Evolutionary conservation across 2,888 invertebrate species (phyloP).

Genomic region (Hymenopus coronatus): DNA sequence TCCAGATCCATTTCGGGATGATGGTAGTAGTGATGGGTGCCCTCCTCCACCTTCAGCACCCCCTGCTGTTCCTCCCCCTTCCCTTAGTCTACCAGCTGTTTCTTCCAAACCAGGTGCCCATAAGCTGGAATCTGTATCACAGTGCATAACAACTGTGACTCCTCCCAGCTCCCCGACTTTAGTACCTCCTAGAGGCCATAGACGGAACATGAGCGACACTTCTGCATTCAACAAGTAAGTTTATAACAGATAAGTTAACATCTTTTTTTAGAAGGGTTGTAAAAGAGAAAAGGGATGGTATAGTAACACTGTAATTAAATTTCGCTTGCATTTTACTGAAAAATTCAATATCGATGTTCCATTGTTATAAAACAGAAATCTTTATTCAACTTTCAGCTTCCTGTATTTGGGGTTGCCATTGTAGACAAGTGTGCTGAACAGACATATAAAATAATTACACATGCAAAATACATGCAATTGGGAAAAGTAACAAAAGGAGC

Average conservation of each 20-base stretch:
- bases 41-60: slow-evolving; percentile 42
- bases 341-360: too few relatives aligned
- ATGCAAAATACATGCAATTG: too few relatives aligned
- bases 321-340: too few relatives aligned
- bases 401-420: too few relatives aligned
- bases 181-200: slow-evolving; percentile 56
- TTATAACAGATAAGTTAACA: neutral
- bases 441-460: too few relatives aligned
- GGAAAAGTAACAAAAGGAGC: too few relatives aligned
- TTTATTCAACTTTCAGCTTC: too few relatives aligned
- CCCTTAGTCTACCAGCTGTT: slow-evolving; percentile 24
- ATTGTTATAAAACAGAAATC: too few relatives aligned
- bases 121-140: slow-evolving; percentile 39
- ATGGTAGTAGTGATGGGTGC: slow-evolving; percentile 24
- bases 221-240: slow-evolving; percentile 76
- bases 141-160: slow-evolving; percentile 42
- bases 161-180: slow-evolving; percentile 46
- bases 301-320: too few relatives aligned
- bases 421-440: too few relatives aligned
- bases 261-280: too few relatives aligned
- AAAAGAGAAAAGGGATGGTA: too few relatives aligned
- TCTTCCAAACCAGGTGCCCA: slow-evolving; percentile 41
- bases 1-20: slow-evolving; percentile 69
- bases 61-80: slow-evolving; percentile 41
- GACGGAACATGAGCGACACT: slow-evolving; percentile 81